phyloP scores from a whole-genome alignment of 2,113 vertebrate species.

The Callospermophilus lateralis region DNA sequence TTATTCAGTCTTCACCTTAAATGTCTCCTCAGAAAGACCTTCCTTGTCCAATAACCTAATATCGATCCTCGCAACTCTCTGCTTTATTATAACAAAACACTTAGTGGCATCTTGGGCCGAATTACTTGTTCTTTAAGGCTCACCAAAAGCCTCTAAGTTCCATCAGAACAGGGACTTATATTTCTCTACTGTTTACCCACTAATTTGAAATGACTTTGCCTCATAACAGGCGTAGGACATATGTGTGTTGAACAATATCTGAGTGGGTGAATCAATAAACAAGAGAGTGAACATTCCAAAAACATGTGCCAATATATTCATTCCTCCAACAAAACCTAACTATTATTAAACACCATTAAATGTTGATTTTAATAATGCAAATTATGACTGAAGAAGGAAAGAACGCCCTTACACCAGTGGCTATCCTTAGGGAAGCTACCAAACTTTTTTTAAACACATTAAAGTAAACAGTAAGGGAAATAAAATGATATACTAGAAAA shows the following conservation, averaged over 20 bases:
- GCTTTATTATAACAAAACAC: neutral
- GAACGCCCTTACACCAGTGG: neutral
- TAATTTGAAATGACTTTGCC: neutral
- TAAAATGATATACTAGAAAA: conserved; percentile 4
- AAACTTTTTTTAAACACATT: neutral
- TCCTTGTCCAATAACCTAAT: neutral
- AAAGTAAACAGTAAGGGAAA: neutral
- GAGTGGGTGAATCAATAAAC: neutral
- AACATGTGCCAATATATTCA: neutral
- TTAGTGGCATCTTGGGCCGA: neutral
- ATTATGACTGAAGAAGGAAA: neutral
- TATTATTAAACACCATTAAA: neutral
- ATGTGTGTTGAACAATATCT: neutral
- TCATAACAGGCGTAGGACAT: neutral
- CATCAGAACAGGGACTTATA: neutral
- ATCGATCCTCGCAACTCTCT: neutral
- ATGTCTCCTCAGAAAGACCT: neutral
- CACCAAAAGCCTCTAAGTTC: neutral
- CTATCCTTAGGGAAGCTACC: neutral
- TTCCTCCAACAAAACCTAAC: neutral
- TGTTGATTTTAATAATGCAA: neutral
- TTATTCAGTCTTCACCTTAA: neutral
- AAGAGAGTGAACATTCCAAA: neutral
- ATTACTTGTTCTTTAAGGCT: neutral
- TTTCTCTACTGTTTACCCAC: neutral